Percentiles rank a stretch among this genome's conserved stretches.
These are phyloP conservation scores for Apodemus speciosus DNA, from an alignment of 2,113 vertebrate genomes.

Conservation along the genomic window DNA sequence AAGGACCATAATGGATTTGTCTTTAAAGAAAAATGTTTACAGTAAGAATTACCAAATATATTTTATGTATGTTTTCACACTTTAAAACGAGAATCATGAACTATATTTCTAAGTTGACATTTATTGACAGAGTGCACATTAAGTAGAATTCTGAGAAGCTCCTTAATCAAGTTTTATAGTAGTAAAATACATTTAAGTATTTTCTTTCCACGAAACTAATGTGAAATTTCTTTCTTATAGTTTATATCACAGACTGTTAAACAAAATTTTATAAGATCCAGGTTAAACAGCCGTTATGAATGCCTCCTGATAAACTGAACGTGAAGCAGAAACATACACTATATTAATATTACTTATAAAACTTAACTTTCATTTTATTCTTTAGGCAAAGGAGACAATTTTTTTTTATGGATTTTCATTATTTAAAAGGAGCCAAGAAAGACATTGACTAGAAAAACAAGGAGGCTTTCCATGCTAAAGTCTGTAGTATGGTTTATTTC, in stretches of 20 bases:
- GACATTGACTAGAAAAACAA: conserved; percentile 12
- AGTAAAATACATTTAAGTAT: conserved; percentile 52
- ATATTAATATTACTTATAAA: conserved; percentile 36
- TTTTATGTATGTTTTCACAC: conserved; percentile 49
- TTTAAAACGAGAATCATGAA: conserved; percentile 42
- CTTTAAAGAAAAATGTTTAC: conserved; percentile 51
- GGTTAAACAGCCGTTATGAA: conserved; percentile 38
- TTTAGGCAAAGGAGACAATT: conserved; percentile 33
- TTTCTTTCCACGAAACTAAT: conserved; percentile 41
- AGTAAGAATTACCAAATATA: conserved; percentile 15
- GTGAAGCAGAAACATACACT: conserved; percentile 46
- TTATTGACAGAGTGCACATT: conserved; percentile 62
- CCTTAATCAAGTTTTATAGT: conserved; percentile 11
- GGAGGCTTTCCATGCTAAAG: conserved; percentile 15
- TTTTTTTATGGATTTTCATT: conserved; percentile 37
- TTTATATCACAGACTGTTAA: not conserved
- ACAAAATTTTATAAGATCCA: conserved; percentile 40
- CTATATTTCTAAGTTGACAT: conserved; percentile 52
- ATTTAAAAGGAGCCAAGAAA: conserved; percentile 56
- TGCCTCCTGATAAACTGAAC: conserved; percentile 27
- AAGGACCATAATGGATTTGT: conserved; percentile 59
- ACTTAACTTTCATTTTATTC: conserved; percentile 32
- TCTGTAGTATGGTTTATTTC: not conserved
- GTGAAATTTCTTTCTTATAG: conserved; percentile 48
- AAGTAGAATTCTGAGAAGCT: not conserved